These are phyloP conservation scores for Hippocampus barbouri DNA, from an alignment of 2,113 vertebrate genomes.

Conservation along the genomic window DNA sequence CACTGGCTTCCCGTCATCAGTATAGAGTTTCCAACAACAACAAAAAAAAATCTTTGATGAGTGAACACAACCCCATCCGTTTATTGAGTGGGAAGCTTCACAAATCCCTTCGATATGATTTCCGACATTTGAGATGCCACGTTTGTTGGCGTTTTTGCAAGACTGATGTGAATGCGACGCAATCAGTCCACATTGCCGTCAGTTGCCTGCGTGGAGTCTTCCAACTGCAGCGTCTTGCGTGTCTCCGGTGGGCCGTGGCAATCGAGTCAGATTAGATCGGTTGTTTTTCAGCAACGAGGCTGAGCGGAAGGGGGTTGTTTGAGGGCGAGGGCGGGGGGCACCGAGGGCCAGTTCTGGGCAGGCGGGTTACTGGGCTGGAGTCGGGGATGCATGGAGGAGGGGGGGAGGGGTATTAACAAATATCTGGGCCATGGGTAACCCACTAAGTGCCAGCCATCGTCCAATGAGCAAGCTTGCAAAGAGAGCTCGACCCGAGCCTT, in stretches of 20 bases:
- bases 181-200: neutral
- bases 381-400: neutral
- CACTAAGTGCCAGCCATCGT: constrained; percentile 47
- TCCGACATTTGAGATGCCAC: neutral
- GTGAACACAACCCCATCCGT: no score
- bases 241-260: constrained; percentile 54
- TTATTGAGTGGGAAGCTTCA: no score
- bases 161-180: neutral
- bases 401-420: constrained; percentile 57
- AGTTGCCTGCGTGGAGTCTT: neutral
- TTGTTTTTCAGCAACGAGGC: constrained; percentile 55
- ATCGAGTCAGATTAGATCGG: constrained; percentile 56
- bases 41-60: neutral
- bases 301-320: constrained; percentile 46
- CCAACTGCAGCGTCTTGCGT: constrained; percentile 9
- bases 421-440: constrained; percentile 74
- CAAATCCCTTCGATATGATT: no score
- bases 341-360: constrained; percentile 50
- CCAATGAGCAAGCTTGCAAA: constrained; percentile 55
- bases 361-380: constrained; percentile 16
- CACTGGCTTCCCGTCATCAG: no score
- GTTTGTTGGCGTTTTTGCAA: neutral
- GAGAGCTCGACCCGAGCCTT: constrained; percentile 48
- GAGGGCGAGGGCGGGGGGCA: constrained; percentile 40
- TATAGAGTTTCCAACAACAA: no score